These are phyloP conservation scores for Oxyruncus cristatus DNA, from an alignment of 2,113 vertebrate genomes.

Conservation along the genomic window DNA sequence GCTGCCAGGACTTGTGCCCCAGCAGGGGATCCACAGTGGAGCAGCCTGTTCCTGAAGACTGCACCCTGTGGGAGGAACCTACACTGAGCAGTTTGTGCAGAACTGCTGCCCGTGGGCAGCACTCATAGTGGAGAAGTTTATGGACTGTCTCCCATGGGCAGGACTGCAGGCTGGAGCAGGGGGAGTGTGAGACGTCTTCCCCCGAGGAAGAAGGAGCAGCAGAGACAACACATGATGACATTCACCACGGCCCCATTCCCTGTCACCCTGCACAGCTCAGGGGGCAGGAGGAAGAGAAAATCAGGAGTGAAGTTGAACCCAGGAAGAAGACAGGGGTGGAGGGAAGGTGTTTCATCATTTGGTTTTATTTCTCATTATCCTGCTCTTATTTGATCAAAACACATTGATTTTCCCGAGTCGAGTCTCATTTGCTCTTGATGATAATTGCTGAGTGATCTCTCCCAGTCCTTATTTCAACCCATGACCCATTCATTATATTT, in stretches of 20 bases:
- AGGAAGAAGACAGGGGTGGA: not conserved
- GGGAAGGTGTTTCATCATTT: not conserved
- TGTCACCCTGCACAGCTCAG: not conserved
- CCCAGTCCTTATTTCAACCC: not conserved
- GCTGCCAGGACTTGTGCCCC: not conserved
- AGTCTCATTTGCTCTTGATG: not conserved
- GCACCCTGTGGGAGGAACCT: accelerated
- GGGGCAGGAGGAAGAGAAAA: not conserved
- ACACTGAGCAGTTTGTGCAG: not conserved
- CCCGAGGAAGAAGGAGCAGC: not conserved
- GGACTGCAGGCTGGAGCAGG: not conserved
- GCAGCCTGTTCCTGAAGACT: not conserved
- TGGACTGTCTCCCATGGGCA: not conserved
- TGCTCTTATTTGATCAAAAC: not conserved
- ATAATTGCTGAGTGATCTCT: not conserved
- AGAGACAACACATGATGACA: not conserved
- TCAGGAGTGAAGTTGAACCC: not conserved
- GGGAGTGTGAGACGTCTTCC: not conserved
- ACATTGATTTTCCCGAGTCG: accelerated
- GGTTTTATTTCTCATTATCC: not conserved
- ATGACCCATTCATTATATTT: not conserved
- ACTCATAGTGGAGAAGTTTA: not conserved
- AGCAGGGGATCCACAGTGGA: not conserved
- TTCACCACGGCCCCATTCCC: not conserved
- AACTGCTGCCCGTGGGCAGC: not conserved